Evolutionary conservation across 1,140 invertebrate genomes (phyloP).

Genomic region (Zaprionus taronus): DNA sequence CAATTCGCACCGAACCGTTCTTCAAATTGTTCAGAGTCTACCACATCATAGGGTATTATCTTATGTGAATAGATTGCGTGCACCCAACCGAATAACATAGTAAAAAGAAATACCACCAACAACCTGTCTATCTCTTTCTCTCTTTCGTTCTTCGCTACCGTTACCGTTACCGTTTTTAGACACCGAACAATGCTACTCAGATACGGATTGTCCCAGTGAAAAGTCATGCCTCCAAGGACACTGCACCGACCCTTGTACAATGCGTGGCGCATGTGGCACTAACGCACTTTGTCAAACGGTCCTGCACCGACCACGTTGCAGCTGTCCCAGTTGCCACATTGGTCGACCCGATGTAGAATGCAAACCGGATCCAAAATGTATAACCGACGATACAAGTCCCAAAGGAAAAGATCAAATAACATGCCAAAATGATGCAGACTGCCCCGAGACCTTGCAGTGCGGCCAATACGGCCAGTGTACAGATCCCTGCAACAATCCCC

Average conservation of each 20-base stretch:
- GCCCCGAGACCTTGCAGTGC: conserved; percentile 91
- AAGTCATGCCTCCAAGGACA: conserved; percentile 94
- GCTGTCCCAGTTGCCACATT: conserved; percentile 94
- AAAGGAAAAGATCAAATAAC: conserved; percentile 85
- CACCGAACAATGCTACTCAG: conserved; percentile 93
- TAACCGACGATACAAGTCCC: conserved; percentile 85
- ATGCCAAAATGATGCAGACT: conserved; percentile 89
- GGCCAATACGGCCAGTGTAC: conserved; percentile 89
- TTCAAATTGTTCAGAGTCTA: conserved; percentile 32
- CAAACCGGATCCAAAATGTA: conserved; percentile 90
- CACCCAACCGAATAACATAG: conserved; percentile 78
- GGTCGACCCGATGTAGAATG: conserved; percentile 92
- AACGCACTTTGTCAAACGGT: conserved; percentile 94
- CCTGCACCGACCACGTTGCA: conserved; percentile 92
- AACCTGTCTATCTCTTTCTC: conserved; percentile 82
- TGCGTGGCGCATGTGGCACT: conserved; percentile 93
- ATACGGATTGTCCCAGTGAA: conserved; percentile 95
- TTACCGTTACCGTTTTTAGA: conserved; percentile 86
- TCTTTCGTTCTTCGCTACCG: conserved; percentile 74
- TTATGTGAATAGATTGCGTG: conserved; percentile 62
- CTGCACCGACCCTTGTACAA: conserved; percentile 95
- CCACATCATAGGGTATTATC: conserved; percentile 52
- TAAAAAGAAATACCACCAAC: conserved; percentile 65
- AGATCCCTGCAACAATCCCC: conserved; percentile 89
- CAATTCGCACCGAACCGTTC: conserved; percentile 49